Percentiles rank a stretch among this genome's conserved stretches.
Conservation (phyloP, 2,797 vertebrate species). For the Apogon talboti region DNA sequence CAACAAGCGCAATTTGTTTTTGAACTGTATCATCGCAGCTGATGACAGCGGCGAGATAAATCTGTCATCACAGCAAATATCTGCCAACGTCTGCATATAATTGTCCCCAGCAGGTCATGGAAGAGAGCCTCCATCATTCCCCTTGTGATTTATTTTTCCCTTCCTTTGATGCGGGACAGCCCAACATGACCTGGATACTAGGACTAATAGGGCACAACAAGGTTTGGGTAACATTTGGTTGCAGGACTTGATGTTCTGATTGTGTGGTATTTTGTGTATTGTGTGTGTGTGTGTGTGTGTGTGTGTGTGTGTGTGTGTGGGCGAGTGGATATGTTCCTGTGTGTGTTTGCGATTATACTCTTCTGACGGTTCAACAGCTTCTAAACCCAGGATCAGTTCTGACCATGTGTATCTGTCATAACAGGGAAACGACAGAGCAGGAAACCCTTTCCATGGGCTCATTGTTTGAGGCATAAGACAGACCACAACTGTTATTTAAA, state of each 20-base stretch:
- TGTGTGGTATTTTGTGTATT: conserved; percentile 19
- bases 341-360: not conserved
- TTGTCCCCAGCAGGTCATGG: conserved; percentile 72
- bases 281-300: too few relatives aligned
- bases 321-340: not conserved
- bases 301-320: conserved; percentile 15
- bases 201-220: conserved; percentile 71
- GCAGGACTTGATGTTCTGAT: conserved; percentile 59
- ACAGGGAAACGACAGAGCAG: conserved; percentile 28
- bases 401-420: conserved; percentile 48
- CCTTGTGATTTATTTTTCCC: conserved; percentile 64
- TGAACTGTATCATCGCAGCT: conserved; percentile 24
- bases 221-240: conserved; percentile 68
- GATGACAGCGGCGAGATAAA: conserved; percentile 40
- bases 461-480: conserved; percentile 1
- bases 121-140: conserved; percentile 61
- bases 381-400: conserved; percentile 55
- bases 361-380: conserved; percentile 26
- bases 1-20: conserved; percentile 19
- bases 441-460: conserved; percentile 1
- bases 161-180: conserved; percentile 69
- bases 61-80: conserved; percentile 64
- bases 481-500: conserved; percentile 6
- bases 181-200: conserved; percentile 62
- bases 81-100: conserved; percentile 69